These are phyloP conservation scores for Rhopilema esculentum DNA, from an alignment of 30 jellyfish, hydroid and myxozoan genomes.

Conservation along the genomic window DNA sequence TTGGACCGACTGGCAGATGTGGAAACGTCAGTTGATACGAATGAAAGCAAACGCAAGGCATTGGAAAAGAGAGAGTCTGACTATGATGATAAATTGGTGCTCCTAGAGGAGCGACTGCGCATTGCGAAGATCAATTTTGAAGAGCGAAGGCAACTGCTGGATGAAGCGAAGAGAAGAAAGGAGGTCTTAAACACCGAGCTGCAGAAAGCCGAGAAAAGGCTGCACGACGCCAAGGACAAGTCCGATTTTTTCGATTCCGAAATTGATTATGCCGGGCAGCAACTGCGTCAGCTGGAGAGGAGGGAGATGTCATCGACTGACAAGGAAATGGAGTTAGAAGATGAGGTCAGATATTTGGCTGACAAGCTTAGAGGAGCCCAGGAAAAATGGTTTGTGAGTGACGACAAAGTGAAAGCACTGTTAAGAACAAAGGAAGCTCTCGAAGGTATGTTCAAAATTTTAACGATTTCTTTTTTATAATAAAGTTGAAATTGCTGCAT, in stretches of 20 bases:
- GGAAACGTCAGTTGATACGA: conserved; percentile 69
- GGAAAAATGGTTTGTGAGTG: conserved; percentile 65
- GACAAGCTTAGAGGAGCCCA: conserved; percentile 69
- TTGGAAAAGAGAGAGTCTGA: conserved; percentile 78
- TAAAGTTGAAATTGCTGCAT: neutral
- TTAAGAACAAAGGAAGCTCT: conserved; percentile 63
- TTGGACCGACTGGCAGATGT: conserved; percentile 64
- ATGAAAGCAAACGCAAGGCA: conserved; percentile 87
- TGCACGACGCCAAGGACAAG: conserved; percentile 62
- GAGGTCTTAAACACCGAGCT: conserved; percentile 61
- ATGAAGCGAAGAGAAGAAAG: conserved; percentile 79
- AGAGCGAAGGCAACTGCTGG: conserved; percentile 77
- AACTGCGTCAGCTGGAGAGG: conserved; percentile 70
- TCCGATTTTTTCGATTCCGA: conserved; percentile 76
- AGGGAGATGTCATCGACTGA: conserved; percentile 65
- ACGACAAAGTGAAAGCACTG: conserved; percentile 57
- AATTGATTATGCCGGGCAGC: conserved; percentile 63
- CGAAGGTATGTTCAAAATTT: conserved; percentile 62
- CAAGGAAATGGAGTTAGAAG: conserved; percentile 73
- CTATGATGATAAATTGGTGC: conserved; percentile 55
- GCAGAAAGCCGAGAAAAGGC: conserved; percentile 48
- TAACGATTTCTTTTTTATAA: neutral
- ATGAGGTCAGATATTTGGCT: conserved; percentile 73
- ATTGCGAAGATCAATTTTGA: conserved; percentile 62
- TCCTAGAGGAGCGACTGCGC: conserved; percentile 77